Conservation (phyloP, 2,113 vertebrate genomes). For the Chascanopsetta lugubris region DNA sequence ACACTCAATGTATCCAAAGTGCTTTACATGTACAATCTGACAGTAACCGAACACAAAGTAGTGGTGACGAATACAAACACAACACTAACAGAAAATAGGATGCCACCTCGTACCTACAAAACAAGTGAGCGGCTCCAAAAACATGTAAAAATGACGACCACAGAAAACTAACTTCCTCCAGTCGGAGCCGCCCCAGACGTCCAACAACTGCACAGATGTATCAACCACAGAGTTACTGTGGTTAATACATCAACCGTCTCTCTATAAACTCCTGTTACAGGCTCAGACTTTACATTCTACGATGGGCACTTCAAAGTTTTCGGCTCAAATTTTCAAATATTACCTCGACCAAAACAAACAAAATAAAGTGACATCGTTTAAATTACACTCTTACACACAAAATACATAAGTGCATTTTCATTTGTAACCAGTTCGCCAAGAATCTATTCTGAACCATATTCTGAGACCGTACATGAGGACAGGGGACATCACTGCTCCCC, state of each 20-base stretch:
- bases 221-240: constrained; percentile 34
- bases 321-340: constrained; percentile 31
- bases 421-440: constrained; percentile 21
- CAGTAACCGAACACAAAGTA: constrained; percentile 36
- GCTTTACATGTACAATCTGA: constrained; percentile 60
- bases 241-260: constrained; percentile 4
- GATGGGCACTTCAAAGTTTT: constrained; percentile 28
- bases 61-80: constrained; percentile 38
- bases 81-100: constrained; percentile 16
- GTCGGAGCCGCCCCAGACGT: constrained; percentile 6
- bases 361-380: constrained; percentile 50
- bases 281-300: constrained; percentile 14
- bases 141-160: not conserved
- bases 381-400: constrained; percentile 25
- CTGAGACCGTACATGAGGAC: not conserved
- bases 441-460: not conserved
- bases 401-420: constrained; percentile 24
- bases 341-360: constrained; percentile 41
- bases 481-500: not conserved
- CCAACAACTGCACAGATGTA: constrained; percentile 33
- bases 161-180: constrained; percentile 8
- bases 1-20: constrained; percentile 74
- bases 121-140: constrained; percentile 18
- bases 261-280: not conserved
- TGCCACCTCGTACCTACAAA: constrained; percentile 27